phyloP scores from a whole-genome alignment of 2,797 vertebrate genomes.

The Danio tinwini region DNA sequence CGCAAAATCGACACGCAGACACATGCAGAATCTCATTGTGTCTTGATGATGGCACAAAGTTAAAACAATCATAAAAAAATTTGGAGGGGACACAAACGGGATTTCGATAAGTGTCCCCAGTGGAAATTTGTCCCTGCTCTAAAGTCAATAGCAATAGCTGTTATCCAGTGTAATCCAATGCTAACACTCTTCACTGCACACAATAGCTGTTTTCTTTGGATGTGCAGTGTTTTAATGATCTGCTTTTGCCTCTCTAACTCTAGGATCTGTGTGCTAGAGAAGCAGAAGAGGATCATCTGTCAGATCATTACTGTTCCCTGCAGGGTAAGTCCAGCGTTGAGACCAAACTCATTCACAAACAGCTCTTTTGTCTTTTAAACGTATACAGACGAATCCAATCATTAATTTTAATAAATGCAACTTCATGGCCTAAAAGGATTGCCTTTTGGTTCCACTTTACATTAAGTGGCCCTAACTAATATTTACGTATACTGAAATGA shows the following conservation, averaged over 20 bases:
- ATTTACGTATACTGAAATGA: too few species aligned
- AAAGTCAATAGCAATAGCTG: neutral
- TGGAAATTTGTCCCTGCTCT: too few species aligned
- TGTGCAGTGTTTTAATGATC: conserved; percentile 26
- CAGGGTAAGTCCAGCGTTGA: conserved; percentile 75
- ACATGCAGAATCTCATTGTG: too few species aligned
- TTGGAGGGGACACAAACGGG: too few species aligned
- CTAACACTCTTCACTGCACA: conserved; percentile 18
- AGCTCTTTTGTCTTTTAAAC: neutral
- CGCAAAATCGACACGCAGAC: too few species aligned
- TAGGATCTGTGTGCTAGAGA: conserved; percentile 75
- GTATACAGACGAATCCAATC: neutral
- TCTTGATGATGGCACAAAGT: too few species aligned
- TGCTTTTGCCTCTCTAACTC: conserved; percentile 10
- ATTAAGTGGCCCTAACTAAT: too few species aligned
- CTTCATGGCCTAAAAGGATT: too few species aligned
- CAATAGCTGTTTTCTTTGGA: conserved; percentile 29
- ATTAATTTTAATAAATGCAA: neutral
- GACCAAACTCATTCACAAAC: neutral
- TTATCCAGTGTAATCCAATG: conserved; percentile 36
- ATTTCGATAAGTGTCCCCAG: too few species aligned
- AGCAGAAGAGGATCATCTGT: conserved; percentile 72
- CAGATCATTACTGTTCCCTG: conserved; percentile 81
- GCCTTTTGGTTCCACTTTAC: too few species aligned
- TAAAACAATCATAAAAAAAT: too few species aligned